Evolutionary conservation across 2,113 vertebrate genomes (phyloP).

Genomic region (Cyprinodon brontotheroides): DNA sequence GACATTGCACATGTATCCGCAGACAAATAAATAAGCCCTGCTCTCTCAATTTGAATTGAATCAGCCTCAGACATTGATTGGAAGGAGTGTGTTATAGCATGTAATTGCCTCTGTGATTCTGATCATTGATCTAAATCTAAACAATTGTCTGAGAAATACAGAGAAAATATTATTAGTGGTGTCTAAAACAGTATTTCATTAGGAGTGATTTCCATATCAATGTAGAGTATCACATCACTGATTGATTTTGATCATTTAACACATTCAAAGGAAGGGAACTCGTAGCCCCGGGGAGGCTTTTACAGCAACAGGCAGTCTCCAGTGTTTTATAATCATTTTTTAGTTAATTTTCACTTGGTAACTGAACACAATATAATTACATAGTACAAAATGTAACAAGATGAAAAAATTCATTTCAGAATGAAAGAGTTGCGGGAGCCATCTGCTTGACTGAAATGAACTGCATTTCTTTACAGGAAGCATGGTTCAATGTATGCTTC

Average conservation of each 20-base stretch:
- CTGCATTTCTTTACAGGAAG: slow-evolving; percentile 44
- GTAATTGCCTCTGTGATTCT: slow-evolving; percentile 71
- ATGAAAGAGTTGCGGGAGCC: background rate
- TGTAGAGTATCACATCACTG: slow-evolving; percentile 26
- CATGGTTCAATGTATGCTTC: background rate
- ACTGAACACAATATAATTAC: slow-evolving; percentile 45
- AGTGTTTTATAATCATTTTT: slow-evolving; percentile 16
- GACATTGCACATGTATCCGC: slow-evolving; percentile 59
- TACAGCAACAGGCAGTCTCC: background rate
- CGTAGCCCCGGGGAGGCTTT: background rate
- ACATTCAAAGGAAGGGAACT: background rate
- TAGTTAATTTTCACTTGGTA: slow-evolving; percentile 27
- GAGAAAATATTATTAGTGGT: slow-evolving; percentile 2
- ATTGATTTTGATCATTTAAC: slow-evolving; percentile 34
- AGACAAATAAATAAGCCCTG: slow-evolving; percentile 63
- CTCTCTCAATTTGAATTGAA: slow-evolving; percentile 61
- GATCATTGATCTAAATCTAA: slow-evolving; percentile 68
- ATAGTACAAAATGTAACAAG: slow-evolving; percentile 35
- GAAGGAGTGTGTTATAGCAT: slow-evolving; percentile 54
- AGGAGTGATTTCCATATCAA: slow-evolving; percentile 40
- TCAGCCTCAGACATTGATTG: slow-evolving; percentile 64
- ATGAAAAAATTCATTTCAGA: slow-evolving; percentile 47
- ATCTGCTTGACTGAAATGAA: slow-evolving; percentile 37
- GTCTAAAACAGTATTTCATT: slow-evolving; percentile 47
- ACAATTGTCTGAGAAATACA: slow-evolving; percentile 35